These are phyloP conservation scores for Takifugu rubripes DNA, from an alignment of 2,797 vertebrate species.

Conservation along the genomic window DNA sequence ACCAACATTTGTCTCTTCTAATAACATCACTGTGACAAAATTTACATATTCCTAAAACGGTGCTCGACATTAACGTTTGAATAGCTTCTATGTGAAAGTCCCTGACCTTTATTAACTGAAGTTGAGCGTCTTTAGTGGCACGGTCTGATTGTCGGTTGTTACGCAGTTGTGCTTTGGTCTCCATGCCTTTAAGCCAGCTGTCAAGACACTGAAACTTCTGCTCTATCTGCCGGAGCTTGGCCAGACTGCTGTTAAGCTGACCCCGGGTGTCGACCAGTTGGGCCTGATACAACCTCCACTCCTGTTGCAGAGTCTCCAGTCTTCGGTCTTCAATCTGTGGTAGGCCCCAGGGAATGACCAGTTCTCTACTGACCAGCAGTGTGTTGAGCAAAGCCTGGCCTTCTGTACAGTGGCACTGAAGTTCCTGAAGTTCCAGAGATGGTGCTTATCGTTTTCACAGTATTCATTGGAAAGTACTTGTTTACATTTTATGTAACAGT, in stretches of 20 bases:
- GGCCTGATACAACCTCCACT: slow-evolving; percentile 90
- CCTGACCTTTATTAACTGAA: slow-evolving; percentile 88
- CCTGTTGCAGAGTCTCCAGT: slow-evolving; percentile 84
- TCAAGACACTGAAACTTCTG: slow-evolving; percentile 87
- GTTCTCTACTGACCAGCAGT: slow-evolving; percentile 81
- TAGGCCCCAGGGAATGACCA: slow-evolving; percentile 83
- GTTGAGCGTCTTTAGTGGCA: slow-evolving; percentile 84
- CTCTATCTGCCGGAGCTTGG: slow-evolving; percentile 86
- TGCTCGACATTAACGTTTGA: neutral
- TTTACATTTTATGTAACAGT: neutral
- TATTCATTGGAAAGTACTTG: neutral
- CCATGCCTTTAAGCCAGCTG: slow-evolving; percentile 87
- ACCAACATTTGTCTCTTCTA: neutral
- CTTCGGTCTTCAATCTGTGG: slow-evolving; percentile 89
- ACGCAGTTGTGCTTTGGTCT: slow-evolving; percentile 82
- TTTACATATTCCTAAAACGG: neutral
- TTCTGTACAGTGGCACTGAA: slow-evolving; percentile 87
- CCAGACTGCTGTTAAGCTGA: slow-evolving; percentile 81
- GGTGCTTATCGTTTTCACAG: neutral
- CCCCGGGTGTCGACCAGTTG: slow-evolving; percentile 80
- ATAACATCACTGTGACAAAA: neutral
- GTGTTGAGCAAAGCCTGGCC: slow-evolving; percentile 87
- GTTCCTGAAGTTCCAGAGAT: slow-evolving; percentile 74
- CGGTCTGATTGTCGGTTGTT: slow-evolving; percentile 78
- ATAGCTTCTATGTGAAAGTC: neutral